Percentiles rank a stretch among this genome's conserved stretches.
Evolutionary conservation across 2,113 vertebrate species (phyloP).

Genomic region (Dasyurus viverrinus): DNA sequence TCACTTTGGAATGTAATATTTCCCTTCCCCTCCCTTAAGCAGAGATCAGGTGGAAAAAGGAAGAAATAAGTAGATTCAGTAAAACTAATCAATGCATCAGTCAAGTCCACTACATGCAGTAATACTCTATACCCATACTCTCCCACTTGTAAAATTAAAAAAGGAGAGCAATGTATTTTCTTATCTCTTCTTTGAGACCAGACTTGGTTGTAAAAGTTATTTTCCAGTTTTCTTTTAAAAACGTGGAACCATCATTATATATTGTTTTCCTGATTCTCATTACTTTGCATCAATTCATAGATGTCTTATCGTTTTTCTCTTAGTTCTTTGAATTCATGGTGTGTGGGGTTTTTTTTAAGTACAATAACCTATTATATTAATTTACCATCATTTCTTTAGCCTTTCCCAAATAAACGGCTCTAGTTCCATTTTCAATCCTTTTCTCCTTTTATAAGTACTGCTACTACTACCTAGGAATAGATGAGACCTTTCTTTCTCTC

Average conservation of each 20-base stretch:
- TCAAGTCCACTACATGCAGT: not conserved
- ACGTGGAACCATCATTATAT: not conserved
- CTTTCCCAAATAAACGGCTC: not conserved
- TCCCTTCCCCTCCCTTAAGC: not conserved
- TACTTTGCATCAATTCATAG: not conserved
- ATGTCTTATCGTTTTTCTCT: not conserved
- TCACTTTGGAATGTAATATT: not conserved
- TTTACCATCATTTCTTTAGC: not conserved
- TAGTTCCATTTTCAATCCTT: not conserved
- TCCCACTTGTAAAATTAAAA: not conserved
- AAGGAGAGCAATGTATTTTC: not conserved
- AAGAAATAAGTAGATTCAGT: not conserved
- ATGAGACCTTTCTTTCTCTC: not conserved
- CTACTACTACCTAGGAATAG: not conserved
- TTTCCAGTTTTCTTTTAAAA: not conserved
- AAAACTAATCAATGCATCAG: not conserved
- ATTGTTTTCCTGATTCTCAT: not conserved
- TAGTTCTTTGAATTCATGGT: not conserved
- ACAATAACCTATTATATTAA: not conserved
- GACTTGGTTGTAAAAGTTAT: not conserved
- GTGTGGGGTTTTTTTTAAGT: not conserved
- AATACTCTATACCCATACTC: not conserved
- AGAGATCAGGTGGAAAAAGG: not conserved
- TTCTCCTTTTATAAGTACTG: not conserved
- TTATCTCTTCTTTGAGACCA: not conserved